Conservation (phyloP, 2,888 invertebrate genomes). For the Eupithecia inturbata region DNA sequence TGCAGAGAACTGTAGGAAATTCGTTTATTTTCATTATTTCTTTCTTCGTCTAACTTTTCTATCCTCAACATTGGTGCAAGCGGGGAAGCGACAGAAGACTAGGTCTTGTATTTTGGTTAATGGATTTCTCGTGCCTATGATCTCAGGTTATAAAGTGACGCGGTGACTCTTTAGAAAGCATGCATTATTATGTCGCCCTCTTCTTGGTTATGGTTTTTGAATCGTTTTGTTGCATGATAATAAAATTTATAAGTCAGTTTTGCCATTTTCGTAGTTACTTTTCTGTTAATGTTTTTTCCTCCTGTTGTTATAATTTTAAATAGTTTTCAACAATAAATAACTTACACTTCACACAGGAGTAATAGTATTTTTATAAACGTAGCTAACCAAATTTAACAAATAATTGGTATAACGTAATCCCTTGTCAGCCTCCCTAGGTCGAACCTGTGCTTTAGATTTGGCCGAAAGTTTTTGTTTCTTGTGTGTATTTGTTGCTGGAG, state of each 20-base stretch:
- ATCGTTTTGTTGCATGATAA: too few species aligned
- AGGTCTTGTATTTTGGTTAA: too few species aligned
- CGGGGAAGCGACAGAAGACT: too few species aligned
- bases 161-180: too few species aligned
- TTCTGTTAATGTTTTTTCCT: too few species aligned
- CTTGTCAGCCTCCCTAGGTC: neutral
- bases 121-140: too few species aligned
- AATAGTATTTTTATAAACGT: neutral
- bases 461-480: neutral
- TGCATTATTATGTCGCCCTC: too few species aligned
- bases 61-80: neutral
- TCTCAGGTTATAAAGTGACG: too few species aligned
- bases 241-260: too few species aligned
- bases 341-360: neutral
- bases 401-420: neutral
- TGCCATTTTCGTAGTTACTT: too few species aligned
- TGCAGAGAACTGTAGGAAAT: neutral
- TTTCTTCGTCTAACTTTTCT: neutral
- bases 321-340: neutral
- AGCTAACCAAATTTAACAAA: neutral
- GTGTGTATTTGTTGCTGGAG: neutral
- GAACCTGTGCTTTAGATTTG: neutral
- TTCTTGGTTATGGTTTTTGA: too few species aligned
- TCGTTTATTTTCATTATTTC: neutral
- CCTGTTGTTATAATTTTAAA: neutral